Evolutionary conservation across 2,113 vertebrate species (phyloP).

Genomic region (Anoplopoma fimbria): DNA sequence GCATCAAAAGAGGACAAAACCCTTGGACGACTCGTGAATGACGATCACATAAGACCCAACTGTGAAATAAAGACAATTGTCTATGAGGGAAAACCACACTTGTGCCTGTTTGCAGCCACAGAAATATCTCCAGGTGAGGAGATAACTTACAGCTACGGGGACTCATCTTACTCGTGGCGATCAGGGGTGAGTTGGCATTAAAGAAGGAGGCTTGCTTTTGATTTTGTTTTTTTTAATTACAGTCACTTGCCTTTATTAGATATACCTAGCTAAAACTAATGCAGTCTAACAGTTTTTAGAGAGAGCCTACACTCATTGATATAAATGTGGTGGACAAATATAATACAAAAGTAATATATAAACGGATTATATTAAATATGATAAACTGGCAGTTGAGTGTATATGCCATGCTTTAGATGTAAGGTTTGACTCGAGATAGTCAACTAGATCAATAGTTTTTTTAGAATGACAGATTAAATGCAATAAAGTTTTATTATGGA

Average conservation of each 20-base stretch:
- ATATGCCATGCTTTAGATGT: not conserved
- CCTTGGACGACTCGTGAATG: conserved; percentile 63
- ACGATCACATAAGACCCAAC: conserved; percentile 61
- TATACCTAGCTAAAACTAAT: not conserved
- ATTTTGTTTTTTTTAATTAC: not conserved
- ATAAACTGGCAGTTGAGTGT: not conserved
- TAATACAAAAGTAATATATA: not conserved
- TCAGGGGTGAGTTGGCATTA: conserved; percentile 25
- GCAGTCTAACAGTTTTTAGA: not conserved
- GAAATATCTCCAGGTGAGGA: conserved; percentile 47
- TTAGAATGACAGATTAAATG: not conserved
- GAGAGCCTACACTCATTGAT: not conserved
- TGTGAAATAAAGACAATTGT: conserved; percentile 52
- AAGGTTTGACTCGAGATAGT: not conserved
- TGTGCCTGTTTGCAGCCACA: conserved; percentile 56
- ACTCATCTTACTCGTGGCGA: conserved; percentile 22
- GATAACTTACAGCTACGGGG: conserved; percentile 52
- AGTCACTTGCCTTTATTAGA: not conserved
- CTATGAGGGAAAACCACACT: conserved; percentile 50
- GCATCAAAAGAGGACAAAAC: conserved; percentile 30
- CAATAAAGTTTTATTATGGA: no score
- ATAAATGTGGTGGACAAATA: not conserved
- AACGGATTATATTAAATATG: not conserved
- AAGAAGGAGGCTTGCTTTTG: not conserved
- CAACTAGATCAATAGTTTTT: no score